These are phyloP conservation scores for Bombus huntii DNA, from an alignment of 1,140 invertebrate genomes.

Conservation along the genomic window DNA sequence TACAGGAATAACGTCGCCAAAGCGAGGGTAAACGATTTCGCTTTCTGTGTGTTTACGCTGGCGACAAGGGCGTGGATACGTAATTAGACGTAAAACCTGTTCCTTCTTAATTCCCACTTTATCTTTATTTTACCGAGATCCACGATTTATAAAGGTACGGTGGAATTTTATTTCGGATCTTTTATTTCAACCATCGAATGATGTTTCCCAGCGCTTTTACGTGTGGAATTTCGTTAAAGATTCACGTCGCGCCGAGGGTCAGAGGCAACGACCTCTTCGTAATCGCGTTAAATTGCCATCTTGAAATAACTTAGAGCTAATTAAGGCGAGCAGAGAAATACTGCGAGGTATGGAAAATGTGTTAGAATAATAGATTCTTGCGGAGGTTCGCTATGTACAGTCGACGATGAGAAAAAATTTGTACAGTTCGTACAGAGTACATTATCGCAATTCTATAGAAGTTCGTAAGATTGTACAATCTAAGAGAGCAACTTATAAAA, in stretches of 20 bases:
- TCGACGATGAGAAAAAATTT: not conserved
- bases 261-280: not conserved
- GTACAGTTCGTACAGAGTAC: not conserved
- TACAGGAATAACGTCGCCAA: constrained; percentile 62
- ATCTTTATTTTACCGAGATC: constrained; percentile 4
- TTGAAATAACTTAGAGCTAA: not conserved
- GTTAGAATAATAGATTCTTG: not conserved
- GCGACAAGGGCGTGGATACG: constrained; percentile 10
- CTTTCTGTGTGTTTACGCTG: constrained; percentile 52
- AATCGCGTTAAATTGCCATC: not conserved
- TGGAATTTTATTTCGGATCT: constrained; percentile 1
- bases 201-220: not conserved
- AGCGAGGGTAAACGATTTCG: constrained; percentile 65
- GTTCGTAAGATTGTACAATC: no score
- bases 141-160: not conserved
- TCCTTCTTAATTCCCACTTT: constrained; percentile 19
- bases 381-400: not conserved
- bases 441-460: no score
- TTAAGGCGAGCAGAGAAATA: not conserved
- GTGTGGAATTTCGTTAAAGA: not conserved
- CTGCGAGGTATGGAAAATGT: not conserved
- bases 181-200: not conserved
- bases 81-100: constrained; percentile 55
- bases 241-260: not conserved
- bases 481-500: not conserved